A percentile compares a stretch with the other conserved stretches of the same genome.
Evolutionary conservation across 1,140 invertebrate genomes (phyloP).

Genomic region (Nasonia vitripennis): DNA sequence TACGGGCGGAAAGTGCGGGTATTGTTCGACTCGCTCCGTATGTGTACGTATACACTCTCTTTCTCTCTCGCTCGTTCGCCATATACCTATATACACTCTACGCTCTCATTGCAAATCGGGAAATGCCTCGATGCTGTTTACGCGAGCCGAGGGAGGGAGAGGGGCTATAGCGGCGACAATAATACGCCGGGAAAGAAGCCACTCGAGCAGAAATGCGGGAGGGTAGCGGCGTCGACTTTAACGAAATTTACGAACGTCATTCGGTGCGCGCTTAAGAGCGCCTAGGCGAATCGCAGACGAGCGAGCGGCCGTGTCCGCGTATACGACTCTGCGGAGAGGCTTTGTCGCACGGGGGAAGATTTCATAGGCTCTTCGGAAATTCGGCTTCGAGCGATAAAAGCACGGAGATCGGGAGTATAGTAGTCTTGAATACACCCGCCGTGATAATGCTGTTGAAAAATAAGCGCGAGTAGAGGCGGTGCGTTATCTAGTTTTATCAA

Average conservation of each 20-base stretch:
- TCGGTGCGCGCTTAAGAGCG: slow-evolving; percentile 56
- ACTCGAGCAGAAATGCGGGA: not conserved
- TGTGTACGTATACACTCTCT: not conserved
- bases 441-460: too few relatives aligned
- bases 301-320: too few relatives aligned
- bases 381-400: not conserved
- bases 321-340: too few relatives aligned
- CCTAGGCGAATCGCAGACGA: not conserved
- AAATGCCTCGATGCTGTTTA: slow-evolving; percentile 45
- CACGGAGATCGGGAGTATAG: too few relatives aligned
- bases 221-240: not conserved
- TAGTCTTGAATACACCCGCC: too few relatives aligned
- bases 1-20: slow-evolving; percentile 41
- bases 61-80: not conserved
- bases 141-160: slow-evolving; percentile 34
- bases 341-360: too few relatives aligned
- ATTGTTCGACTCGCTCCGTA: slow-evolving; percentile 23
- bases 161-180: not conserved
- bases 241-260: slow-evolving; percentile 60
- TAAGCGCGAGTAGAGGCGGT: too few relatives aligned
- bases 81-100: not conserved
- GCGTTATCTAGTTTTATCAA: not conserved
- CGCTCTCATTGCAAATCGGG: slow-evolving; percentile 24
- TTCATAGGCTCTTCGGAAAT: too few relatives aligned
- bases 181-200: not conserved